A percentile compares a stretch with the other conserved stretches of the same genome.
phyloP scores from a whole-genome alignment of 2,797 vertebrate species.

The Leuciscus waleckii region DNA sequence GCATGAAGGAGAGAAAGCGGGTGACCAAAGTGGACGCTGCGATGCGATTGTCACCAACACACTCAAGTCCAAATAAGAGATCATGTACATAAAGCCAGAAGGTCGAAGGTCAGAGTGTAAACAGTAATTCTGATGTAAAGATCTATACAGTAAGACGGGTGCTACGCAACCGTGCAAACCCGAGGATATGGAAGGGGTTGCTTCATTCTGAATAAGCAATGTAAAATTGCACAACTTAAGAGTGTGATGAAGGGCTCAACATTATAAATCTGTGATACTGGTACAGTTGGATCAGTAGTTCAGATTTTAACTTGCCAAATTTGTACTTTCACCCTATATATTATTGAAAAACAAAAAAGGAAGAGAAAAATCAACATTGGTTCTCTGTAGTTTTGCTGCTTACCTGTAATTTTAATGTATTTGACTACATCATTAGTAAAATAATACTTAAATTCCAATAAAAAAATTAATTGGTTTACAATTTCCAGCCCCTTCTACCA shows the following conservation, averaged over 20 bases:
- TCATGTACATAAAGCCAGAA: neutral
- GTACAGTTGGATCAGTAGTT: neutral
- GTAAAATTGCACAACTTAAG: neutral
- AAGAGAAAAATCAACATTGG: too few relatives aligned
- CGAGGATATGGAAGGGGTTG: neutral
- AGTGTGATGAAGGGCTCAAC: too few relatives aligned
- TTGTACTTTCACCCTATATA: neutral
- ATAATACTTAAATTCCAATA: neutral
- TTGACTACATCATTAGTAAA: neutral
- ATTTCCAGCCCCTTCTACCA: too few relatives aligned
- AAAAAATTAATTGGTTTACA: too few relatives aligned
- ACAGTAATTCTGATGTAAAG: neutral
- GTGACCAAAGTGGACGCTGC: conserved; percentile 27
- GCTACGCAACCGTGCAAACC: neutral
- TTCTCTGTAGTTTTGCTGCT: neutral
- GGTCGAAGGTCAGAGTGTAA: neutral
- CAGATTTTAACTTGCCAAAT: neutral
- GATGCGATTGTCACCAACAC: conserved; percentile 31
- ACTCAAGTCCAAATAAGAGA: conserved; percentile 17
- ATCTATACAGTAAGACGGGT: neutral
- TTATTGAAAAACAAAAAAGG: neutral
- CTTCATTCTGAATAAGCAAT: neutral
- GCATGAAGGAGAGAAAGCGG: conserved; percentile 27
- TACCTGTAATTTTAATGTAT: neutral
- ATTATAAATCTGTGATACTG: neutral